Percentiles rank a stretch among this genome's conserved stretches.
phyloP scores from a whole-genome alignment of 2,113 vertebrate genomes.

The Sebastes fasciatus region DNA sequence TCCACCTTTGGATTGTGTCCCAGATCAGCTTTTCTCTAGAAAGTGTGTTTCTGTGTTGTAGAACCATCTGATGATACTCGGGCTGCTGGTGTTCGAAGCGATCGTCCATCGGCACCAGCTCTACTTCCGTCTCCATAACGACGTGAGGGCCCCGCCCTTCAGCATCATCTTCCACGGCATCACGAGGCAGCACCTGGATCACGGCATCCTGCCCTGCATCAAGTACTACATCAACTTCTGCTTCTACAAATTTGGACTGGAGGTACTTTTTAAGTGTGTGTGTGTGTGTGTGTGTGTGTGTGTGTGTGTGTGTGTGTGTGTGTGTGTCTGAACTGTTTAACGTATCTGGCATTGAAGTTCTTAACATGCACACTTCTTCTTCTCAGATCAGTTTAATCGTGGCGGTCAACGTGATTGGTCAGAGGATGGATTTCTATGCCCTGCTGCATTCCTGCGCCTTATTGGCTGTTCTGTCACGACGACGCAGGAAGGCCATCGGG shows the following conservation, averaged over 20 bases:
- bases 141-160: conserved; percentile 69
- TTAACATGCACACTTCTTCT: neutral
- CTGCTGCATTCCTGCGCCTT: conserved; percentile 80
- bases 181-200: conserved; percentile 76
- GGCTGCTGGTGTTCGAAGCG: conserved; percentile 79
- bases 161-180: conserved; percentile 73
- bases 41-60: conserved; percentile 40
- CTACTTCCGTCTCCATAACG: conserved; percentile 71
- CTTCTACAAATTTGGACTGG: conserved; percentile 86
- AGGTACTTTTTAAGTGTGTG: conserved; percentile 69
- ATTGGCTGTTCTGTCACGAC: conserved; percentile 78
- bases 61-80: conserved; percentile 82
- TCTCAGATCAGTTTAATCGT: conserved; percentile 82
- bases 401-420: conserved; percentile 82
- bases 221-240: conserved; percentile 85
- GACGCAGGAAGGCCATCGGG: conserved; percentile 85
- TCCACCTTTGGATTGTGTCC: neutral
- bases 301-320: neutral
- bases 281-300: neutral
- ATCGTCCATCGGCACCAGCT: conserved; percentile 78
- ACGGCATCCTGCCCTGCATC: conserved; percentile 71
- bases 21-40: neutral
- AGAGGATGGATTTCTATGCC: conserved; percentile 84
- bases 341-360: neutral
- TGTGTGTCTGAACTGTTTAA: neutral